A percentile compares a stretch with the other conserved stretches of the same genome.
Evolutionary conservation across 2,113 vertebrate genomes (phyloP).

Genomic region (Scalopus aquaticus): DNA sequence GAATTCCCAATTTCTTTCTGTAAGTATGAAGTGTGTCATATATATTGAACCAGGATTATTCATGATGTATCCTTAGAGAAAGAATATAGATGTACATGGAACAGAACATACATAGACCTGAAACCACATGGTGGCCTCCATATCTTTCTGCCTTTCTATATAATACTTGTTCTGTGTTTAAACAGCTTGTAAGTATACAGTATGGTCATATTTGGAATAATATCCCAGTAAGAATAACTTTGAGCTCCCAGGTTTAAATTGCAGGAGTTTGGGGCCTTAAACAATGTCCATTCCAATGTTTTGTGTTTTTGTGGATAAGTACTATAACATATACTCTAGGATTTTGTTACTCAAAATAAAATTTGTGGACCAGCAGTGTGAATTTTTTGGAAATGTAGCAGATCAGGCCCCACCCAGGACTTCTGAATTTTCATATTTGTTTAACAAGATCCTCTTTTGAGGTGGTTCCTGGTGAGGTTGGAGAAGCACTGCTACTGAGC

Average conservation of each 20-base stretch:
- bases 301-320: not conserved
- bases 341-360: not conserved
- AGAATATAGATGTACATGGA: not conserved
- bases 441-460: not conserved
- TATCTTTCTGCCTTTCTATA: not conserved
- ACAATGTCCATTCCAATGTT: not conserved
- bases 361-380: not conserved
- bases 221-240: not conserved
- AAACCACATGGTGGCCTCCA: not conserved
- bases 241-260: not conserved
- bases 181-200: not conserved
- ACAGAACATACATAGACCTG: not conserved
- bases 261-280: not conserved
- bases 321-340: not conserved
- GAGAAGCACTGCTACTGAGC: not conserved
- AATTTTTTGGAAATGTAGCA: not conserved
- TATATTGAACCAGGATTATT: conserved; percentile 45
- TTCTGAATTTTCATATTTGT: not conserved
- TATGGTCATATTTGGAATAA: not conserved
- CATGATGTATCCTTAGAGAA: not conserved
- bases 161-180: not conserved
- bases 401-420: too few relatives aligned
- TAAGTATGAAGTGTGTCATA: conserved; percentile 20
- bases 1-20: conserved; percentile 38
- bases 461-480: not conserved